Evolutionary conservation across 2,797 vertebrate species (phyloP).

Genomic region (Lates japonicus): DNA sequence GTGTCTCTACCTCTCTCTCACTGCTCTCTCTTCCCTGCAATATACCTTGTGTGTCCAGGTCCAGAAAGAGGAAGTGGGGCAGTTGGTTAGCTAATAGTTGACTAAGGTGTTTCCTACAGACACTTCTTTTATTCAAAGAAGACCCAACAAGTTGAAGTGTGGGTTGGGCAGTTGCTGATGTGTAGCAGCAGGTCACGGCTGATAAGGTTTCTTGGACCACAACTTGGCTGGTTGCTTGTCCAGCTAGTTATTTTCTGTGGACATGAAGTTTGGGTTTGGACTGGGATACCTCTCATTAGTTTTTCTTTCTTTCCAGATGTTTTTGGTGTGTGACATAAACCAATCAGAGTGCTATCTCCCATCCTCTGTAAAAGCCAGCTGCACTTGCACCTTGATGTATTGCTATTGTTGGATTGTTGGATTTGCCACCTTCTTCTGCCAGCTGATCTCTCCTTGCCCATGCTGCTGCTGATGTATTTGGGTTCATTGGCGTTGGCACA

Average conservation of each 20-base stretch:
- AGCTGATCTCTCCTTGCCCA: too few species aligned
- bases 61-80: constrained; percentile 53
- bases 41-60: not conserved
- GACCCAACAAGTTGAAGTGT: constrained; percentile 71
- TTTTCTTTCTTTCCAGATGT: not conserved
- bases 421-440: too few species aligned
- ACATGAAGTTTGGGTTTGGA: constrained; percentile 3
- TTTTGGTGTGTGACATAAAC: too few species aligned
- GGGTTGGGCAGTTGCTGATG: constrained; percentile 52
- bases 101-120: constrained; percentile 76
- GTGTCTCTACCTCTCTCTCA: not conserved
- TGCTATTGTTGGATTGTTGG: too few species aligned
- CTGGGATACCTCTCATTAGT: not conserved
- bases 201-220: constrained; percentile 41
- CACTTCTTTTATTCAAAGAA: constrained; percentile 63
- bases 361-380: too few species aligned
- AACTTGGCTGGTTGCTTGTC: not conserved
- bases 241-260: constrained; percentile 4
- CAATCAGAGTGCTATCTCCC: too few species aligned
- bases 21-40: not conserved
- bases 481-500: too few species aligned
- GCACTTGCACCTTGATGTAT: too few species aligned
- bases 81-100: constrained; percentile 69
- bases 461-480: too few species aligned
- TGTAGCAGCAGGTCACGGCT: constrained; percentile 39